These are phyloP conservation scores for Peromyscus californicus DNA, from an alignment of 2,113 vertebrate species.

Conservation along the genomic window DNA sequence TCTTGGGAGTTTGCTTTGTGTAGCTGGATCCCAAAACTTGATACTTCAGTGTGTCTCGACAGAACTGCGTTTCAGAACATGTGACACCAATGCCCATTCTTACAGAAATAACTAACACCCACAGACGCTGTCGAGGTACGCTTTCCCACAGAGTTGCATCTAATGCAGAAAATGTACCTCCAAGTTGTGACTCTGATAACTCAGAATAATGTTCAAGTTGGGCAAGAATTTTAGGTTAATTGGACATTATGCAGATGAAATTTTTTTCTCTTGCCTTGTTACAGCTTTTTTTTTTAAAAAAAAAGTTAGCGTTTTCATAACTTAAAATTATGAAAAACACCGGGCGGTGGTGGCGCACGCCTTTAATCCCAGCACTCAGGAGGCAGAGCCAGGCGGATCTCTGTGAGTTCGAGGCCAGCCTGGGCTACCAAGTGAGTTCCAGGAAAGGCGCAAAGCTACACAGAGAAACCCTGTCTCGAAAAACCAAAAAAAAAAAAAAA, in stretches of 20 bases:
- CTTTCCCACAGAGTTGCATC: background rate
- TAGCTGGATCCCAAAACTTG: background rate
- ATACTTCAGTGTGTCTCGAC: background rate
- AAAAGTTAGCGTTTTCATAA: conserved; percentile 5
- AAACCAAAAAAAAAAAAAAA: too few relatives aligned
- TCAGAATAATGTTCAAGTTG: background rate
- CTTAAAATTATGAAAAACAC: conserved; percentile 14
- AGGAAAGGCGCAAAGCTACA: too few relatives aligned
- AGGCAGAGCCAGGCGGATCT: too few relatives aligned
- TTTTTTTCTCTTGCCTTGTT: conserved; percentile 1
- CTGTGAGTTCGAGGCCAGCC: too few relatives aligned
- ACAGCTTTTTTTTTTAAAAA: background rate
- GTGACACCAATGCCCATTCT: background rate
- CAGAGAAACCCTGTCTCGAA: too few relatives aligned
- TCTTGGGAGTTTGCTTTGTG: background rate
- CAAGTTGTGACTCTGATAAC: background rate
- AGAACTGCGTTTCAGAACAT: background rate
- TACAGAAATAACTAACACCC: background rate
- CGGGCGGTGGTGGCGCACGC: too few relatives aligned
- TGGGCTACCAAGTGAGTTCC: too few relatives aligned
- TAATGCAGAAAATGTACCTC: background rate
- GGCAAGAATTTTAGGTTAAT: background rate
- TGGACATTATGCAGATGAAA: background rate
- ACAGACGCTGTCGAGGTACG: rapidly evolving
- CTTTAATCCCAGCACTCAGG: too few relatives aligned